Percentiles rank a stretch among this genome's conserved stretches.
Evolutionary conservation across 2,888 invertebrate genomes (phyloP).

Genomic region (Machimus atricapillus): DNA sequence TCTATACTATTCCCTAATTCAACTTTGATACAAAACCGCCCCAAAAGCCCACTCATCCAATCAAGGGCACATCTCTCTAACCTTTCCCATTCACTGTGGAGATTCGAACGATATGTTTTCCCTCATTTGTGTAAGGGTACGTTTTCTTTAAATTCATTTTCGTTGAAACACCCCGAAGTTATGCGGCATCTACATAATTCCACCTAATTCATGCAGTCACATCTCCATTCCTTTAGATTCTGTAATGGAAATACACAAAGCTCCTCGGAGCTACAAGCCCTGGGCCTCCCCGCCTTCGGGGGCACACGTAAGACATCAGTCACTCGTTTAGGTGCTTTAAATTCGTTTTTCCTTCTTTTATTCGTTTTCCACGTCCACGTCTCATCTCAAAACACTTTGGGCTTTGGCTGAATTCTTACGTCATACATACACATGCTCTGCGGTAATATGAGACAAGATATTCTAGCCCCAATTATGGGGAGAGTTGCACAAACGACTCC

Average conservation of each 20-base stretch:
- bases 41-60: not conserved
- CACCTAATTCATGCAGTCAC: not conserved
- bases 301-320: not conserved
- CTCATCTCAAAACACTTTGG: not conserved
- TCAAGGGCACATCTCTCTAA: not conserved
- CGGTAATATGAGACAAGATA: not conserved
- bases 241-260: not conserved
- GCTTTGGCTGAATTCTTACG: not conserved
- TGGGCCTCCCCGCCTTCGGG: not conserved
- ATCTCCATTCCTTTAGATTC: not conserved
- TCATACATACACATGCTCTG: not conserved
- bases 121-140: not conserved
- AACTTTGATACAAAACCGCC: not conserved
- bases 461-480: not conserved
- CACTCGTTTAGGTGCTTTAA: not conserved
- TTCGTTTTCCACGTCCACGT: not conserved
- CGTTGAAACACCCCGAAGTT: not conserved
- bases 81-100: not conserved
- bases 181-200: not conserved
- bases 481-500: not conserved
- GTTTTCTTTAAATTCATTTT: not conserved
- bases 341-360: not conserved
- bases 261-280: not conserved
- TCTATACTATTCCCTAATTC: not conserved
- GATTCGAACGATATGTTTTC: not conserved